Evolutionary conservation across 1,140 invertebrate species (phyloP), one percentile per base, ranked within the genome.

Genomic region (Lordiphosa collinella): DNA sequence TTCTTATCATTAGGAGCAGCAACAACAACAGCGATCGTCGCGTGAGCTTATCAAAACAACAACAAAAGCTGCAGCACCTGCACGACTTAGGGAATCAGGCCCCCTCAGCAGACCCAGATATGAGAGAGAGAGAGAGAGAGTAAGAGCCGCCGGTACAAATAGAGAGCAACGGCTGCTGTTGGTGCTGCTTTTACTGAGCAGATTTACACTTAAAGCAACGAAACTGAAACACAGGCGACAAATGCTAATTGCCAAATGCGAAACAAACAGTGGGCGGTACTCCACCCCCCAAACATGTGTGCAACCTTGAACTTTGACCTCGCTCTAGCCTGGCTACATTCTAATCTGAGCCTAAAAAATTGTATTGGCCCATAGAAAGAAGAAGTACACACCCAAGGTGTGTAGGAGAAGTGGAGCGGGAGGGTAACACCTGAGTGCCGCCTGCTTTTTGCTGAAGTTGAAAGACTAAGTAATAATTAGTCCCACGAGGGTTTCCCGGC

Each of bases 291-390:
- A 6, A 3, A 29, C 25, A 29, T 29, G 25, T 29, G 25, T 29
- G 46, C 78, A 84, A 84, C 78, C 78, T 84, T 84, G 78, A 84
- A 84, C 72, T 84, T 84, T 84, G 78, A 84, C 78, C 78, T 78
- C 60, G 56, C 41, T 13, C 25, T 32, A 35, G 52, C 43, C 43
- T 34, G 53, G 12, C 55, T 43, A 59, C 44, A 61, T 69, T 80
- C 75, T 68, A 76, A 84, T 82, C 78, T 71, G 47, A 43, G 76
- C 58, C 78, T 68, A 71, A 82, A 55, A 67, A 70, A 69, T 79
- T 78, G 73, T 29, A 79, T 79, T 6, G n/a, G 40, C 6, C 2
- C n/a, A 38, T 37, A 50, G 32, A 25, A 31, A 13, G 38, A 41
- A 64, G 34, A 37, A 34, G 25, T 29, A 43, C 32, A 25, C 18